These are phyloP conservation scores for Apodemia zela DNA, from an alignment of 2,888 invertebrate species.

Conservation along the genomic window DNA sequence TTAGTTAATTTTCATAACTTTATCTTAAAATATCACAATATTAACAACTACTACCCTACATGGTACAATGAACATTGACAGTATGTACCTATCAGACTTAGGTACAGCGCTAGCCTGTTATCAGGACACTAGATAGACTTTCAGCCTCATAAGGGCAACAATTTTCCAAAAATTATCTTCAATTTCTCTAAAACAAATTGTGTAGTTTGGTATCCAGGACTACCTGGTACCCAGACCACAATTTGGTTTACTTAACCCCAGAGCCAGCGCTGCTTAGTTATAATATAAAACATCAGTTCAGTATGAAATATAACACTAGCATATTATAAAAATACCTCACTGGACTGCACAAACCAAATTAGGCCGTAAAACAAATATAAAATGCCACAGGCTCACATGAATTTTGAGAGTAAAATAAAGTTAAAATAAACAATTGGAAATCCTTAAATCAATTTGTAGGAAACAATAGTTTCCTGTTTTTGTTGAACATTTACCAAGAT, in stretches of 20 bases:
- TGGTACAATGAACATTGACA: conserved; percentile 33
- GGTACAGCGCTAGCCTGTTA: conserved; percentile 23
- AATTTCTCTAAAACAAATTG: not conserved
- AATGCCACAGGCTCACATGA: not conserved
- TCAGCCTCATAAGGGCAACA: not conserved
- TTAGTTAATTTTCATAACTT: conserved; percentile 42
- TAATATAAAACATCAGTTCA: conserved; percentile 12
- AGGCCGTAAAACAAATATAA: conserved; percentile 9
- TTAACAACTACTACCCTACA: conserved; percentile 55
- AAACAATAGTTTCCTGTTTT: not conserved
- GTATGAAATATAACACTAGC: conserved; percentile 8
- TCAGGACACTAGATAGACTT: not conserved
- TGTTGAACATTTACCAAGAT: not conserved
- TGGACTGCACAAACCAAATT: conserved; percentile 14
- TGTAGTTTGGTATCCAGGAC: not conserved
- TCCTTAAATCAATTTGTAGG: not conserved
- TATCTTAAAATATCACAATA: conserved; percentile 76
- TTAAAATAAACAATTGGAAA: not conserved
- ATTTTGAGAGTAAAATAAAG: not conserved
- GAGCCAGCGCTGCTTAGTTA: conserved; percentile 9
- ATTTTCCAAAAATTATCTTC: not conserved
- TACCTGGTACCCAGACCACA: not conserved
- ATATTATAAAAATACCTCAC: conserved; percentile 13
- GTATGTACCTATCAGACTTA: conserved; percentile 35
- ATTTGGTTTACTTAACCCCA: not conserved